These are phyloP conservation scores for Zeuzera pyrina DNA, from an alignment of 2,888 invertebrate species.

Conservation along the genomic window DNA sequence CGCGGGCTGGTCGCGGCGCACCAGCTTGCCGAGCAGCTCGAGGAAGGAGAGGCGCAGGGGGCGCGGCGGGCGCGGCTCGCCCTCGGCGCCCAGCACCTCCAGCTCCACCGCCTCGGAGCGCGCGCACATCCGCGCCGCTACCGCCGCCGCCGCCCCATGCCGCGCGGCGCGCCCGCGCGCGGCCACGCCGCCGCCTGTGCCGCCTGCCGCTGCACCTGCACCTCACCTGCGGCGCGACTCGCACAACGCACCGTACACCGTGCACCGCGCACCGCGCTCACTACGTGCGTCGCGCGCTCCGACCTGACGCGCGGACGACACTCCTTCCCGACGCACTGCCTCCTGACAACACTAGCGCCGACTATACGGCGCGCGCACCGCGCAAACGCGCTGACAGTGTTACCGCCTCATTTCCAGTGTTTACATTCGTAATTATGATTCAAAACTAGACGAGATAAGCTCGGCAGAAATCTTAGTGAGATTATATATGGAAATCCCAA, in stretches of 20 bases:
- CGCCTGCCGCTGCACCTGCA: slow-evolving; percentile 31
- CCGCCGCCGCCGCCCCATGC: slow-evolving; percentile 83
- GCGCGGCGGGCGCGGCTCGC: slow-evolving; percentile 80
- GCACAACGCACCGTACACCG: slow-evolving; percentile 28
- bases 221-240: slow-evolving; percentile 35
- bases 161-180: slow-evolving; percentile 49
- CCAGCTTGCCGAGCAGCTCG: slow-evolving; percentile 76
- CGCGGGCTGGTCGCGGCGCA: slow-evolving; percentile 65
- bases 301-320: slow-evolving; percentile 41
- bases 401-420: no score
- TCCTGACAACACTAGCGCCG: slow-evolving; percentile 11
- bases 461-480: no score
- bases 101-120: slow-evolving; percentile 84
- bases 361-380: slow-evolving; percentile 29
- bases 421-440: no score
- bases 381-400: no score
- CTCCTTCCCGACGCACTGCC: no score
- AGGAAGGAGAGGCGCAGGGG: slow-evolving; percentile 79
- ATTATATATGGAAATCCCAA: no score
- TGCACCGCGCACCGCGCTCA: slow-evolving; percentile 22
- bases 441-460: no score
- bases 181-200: slow-evolving; percentile 36
- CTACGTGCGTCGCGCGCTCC: no score
- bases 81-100: slow-evolving; percentile 86
- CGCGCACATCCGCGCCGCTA: slow-evolving; percentile 83